phyloP scores from a whole-genome alignment of 2,113 vertebrate genomes.

The Trematomus loennbergii region DNA sequence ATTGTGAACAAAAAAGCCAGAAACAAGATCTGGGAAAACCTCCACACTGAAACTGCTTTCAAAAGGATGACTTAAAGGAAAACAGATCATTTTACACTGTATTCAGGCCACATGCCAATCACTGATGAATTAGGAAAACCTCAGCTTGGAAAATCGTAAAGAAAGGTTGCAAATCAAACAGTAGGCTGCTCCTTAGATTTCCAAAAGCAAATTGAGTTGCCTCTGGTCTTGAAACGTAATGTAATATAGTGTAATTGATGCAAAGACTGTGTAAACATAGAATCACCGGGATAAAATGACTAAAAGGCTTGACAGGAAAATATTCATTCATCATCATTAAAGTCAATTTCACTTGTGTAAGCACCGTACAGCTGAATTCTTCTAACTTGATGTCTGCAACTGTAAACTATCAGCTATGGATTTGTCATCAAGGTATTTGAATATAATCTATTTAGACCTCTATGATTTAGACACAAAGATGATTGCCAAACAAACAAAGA shows the following conservation, averaged over 20 bases:
- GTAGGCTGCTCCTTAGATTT: conserved; percentile 32
- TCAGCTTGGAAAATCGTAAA: conserved; percentile 25
- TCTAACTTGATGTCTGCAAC: background rate
- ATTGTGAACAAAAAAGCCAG: conserved; percentile 11
- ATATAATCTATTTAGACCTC: background rate
- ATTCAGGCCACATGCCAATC: conserved; percentile 49
- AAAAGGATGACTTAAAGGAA: conserved; percentile 16
- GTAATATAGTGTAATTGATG: conserved; percentile 27
- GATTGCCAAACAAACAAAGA: no score
- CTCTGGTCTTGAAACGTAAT: conserved; percentile 36
- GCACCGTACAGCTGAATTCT: background rate
- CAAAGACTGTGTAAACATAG: conserved; percentile 2
- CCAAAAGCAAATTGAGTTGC: conserved; percentile 32
- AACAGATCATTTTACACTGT: conserved; percentile 45
- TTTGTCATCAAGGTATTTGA: background rate
- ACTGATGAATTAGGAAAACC: conserved; percentile 29
- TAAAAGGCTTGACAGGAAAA: background rate
- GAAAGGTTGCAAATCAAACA: conserved; percentile 27
- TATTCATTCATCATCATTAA: background rate
- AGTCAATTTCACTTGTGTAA: background rate
- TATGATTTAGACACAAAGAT: background rate
- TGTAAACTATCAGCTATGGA: background rate
- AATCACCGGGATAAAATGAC: background rate
- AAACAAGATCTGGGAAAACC: conserved; percentile 37
- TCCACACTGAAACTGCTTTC: conserved; percentile 1